phyloP scores from a whole-genome alignment of 1,140 invertebrate species.

The Polypedilum pembai region DNA sequence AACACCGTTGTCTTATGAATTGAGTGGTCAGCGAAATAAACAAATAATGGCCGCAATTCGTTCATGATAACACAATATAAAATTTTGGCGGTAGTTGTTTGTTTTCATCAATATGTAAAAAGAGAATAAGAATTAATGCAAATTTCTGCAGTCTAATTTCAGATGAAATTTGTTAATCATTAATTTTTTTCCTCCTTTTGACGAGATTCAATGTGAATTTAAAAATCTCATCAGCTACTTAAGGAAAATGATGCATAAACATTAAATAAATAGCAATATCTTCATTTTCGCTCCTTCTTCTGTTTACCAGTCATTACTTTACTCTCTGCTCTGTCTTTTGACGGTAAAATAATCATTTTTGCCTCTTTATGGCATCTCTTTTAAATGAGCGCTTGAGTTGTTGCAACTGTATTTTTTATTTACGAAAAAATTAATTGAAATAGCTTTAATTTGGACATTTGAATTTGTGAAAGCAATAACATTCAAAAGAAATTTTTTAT shows the following conservation, averaged over 20 bases:
- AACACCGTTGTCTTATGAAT: not conserved
- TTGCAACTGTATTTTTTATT: slow-evolving; percentile 18
- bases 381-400: not conserved
- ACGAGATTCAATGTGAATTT: not conserved
- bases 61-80: not conserved
- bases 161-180: too few relatives aligned
- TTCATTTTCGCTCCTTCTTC: slow-evolving; percentile 17
- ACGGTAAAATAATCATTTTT: not conserved
- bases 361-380: not conserved
- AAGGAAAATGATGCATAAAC: slow-evolving; percentile 21
- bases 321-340: not conserved
- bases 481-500: slow-evolving; percentile 7
- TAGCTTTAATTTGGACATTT: not conserved
- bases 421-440: slow-evolving; percentile 9
- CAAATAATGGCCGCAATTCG: not conserved
- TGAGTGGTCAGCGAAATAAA: not conserved
- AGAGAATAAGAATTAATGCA: too few relatives aligned
- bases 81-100: not conserved
- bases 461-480: not conserved
- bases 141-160: too few relatives aligned
- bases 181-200: too few relatives aligned
- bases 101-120: not conserved
- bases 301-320: not conserved
- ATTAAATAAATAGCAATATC: slow-evolving; percentile 25
- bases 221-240: slow-evolving; percentile 27